Evolutionary conservation across 2,888 invertebrate species (phyloP).

Genomic region (Ophioninae sp.): DNA sequence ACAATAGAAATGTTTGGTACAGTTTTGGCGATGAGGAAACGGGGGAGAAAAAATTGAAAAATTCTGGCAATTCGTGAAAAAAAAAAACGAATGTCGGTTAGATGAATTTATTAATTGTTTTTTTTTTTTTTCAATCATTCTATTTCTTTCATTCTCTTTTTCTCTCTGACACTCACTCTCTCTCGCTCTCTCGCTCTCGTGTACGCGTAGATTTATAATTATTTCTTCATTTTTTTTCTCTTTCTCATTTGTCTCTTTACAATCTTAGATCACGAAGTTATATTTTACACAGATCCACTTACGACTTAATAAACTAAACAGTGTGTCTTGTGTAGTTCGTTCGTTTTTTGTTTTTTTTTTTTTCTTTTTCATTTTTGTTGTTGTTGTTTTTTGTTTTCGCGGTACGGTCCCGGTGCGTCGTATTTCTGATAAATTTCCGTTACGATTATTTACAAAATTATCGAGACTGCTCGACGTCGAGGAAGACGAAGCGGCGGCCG

Average conservation of each 20-base stretch:
- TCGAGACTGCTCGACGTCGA: conserved; percentile 43
- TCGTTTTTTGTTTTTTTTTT: conserved; percentile 9
- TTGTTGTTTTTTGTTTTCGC: conserved; percentile 9
- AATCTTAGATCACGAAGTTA: conserved; percentile 79
- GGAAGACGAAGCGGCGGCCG: not conserved
- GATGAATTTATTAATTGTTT: not conserved
- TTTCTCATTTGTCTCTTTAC: conserved; percentile 71
- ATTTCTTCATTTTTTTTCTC: conserved; percentile 24
- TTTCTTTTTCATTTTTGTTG: not conserved
- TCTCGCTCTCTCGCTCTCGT: conserved; percentile 44
- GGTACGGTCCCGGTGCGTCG: conserved; percentile 50
- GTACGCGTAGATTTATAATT: conserved; percentile 47
- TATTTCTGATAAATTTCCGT: conserved; percentile 2
- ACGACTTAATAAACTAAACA: conserved; percentile 74
- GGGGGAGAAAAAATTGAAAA: not conserved
- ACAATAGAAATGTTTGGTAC: not conserved
- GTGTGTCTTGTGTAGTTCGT: conserved; percentile 39
- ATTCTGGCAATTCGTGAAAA: not conserved
- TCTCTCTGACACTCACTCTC: conserved; percentile 46
- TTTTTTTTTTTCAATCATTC: conserved; percentile 36
- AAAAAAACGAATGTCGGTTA: not conserved
- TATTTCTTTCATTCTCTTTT: conserved; percentile 22
- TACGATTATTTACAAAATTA: conserved; percentile 57
- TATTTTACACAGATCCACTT: conserved; percentile 80
- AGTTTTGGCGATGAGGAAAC: not conserved